These are phyloP conservation scores for Scaptodrosophila latifasciaeformis DNA, from an alignment of 2,888 invertebrate genomes.

Conservation along the genomic window DNA sequence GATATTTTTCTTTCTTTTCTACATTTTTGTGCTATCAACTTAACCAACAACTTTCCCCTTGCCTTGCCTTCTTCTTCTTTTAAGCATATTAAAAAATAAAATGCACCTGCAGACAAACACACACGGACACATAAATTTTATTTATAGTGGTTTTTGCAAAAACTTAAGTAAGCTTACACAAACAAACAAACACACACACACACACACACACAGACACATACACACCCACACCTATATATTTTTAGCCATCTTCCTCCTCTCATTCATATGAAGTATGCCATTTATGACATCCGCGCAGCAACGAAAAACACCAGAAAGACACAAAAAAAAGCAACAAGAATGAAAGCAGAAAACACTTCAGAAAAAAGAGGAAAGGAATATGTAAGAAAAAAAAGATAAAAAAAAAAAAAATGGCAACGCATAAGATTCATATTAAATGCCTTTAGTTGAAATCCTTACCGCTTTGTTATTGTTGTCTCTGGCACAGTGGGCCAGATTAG, in stretches of 20 bases:
- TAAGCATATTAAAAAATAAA: constrained; percentile 59
- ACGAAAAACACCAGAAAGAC: constrained; percentile 29
- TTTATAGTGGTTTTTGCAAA: constrained; percentile 50
- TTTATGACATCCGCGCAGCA: constrained; percentile 62
- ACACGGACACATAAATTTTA: constrained; percentile 52
- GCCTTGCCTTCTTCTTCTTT: constrained; percentile 36
- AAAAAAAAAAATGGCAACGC: constrained; percentile 35
- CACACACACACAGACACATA: too few relatives aligned
- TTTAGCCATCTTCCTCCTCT: constrained; percentile 23
- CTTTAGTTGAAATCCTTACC: constrained; percentile 15
- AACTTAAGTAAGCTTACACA: constrained; percentile 29
- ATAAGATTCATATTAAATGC: constrained; percentile 65
- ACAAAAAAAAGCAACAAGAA: constrained; percentile 15
- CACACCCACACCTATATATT: constrained; percentile 16
- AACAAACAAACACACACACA: constrained; percentile 19
- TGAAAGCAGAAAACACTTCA: constrained; percentile 4
- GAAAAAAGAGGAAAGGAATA: constrained; percentile 3
- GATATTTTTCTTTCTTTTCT: constrained; percentile 10
- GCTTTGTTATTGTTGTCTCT: constrained; percentile 26
- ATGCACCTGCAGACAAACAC: constrained; percentile 53
- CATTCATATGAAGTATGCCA: constrained; percentile 54
- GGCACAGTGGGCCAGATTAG: too few relatives aligned
- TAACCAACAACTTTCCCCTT: neutral
- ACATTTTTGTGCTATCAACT: too few relatives aligned
- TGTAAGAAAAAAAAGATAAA: neutral